A percentile compares a stretch with the other conserved stretches of the same genome.
Conservation (phyloP, 2,113 vertebrate genomes). For the Pipa parva region DNA sequence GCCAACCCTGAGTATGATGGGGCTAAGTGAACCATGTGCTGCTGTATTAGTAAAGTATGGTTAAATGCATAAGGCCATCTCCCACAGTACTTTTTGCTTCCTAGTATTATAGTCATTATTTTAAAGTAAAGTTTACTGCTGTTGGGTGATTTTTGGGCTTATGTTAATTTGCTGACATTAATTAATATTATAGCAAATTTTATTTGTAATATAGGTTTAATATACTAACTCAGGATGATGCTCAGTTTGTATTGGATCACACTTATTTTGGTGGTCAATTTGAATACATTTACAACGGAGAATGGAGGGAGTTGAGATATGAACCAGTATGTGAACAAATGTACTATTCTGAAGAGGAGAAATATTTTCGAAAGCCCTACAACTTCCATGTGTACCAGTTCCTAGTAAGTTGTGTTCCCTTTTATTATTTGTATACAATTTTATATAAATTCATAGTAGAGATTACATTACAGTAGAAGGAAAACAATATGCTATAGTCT, state of each 20-base stretch:
- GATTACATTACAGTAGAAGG: too few species aligned
- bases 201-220: slow-evolving; percentile 65
- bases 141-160: too few species aligned
- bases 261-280: slow-evolving; percentile 77
- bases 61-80: too few species aligned
- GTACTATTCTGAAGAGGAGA: slow-evolving; percentile 78
- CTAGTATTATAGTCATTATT: too few species aligned
- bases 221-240: slow-evolving; percentile 64
- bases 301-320: slow-evolving; percentile 82
- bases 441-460: too few species aligned
- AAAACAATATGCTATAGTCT: too few species aligned
- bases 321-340: slow-evolving; percentile 77
- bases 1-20: too few species aligned
- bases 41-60: too few species aligned
- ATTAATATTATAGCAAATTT: not conserved
- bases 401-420: slow-evolving; percentile 65
- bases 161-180: not conserved
- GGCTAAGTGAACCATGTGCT: too few species aligned
- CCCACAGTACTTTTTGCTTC: too few species aligned
- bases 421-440: too few species aligned
- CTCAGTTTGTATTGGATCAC: slow-evolving; percentile 65
- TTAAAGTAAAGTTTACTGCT: too few species aligned
- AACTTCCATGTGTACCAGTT: slow-evolving; percentile 83
- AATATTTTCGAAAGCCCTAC: slow-evolving; percentile 86
- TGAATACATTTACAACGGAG: slow-evolving; percentile 85